Percentiles rank a stretch among this genome's conserved stretches.
Evolutionary conservation across 2,888 invertebrate genomes (phyloP).

Genomic region (Macropis europaea): DNA sequence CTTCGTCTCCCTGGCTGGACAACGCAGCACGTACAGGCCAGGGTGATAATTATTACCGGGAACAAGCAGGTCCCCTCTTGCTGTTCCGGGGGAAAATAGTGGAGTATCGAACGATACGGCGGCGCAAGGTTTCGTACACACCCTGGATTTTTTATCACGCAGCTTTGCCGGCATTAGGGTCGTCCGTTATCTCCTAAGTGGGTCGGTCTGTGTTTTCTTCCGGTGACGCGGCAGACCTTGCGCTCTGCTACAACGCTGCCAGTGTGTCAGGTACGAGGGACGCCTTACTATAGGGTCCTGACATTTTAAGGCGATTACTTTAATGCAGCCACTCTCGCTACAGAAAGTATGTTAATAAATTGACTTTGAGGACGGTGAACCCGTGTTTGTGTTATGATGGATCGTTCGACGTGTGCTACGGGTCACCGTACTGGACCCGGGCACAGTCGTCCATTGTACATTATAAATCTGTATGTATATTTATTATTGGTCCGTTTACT

Average conservation of each 20-base stretch:
- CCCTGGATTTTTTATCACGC: conserved; percentile 4
- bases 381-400: no score
- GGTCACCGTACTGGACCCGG: no score
- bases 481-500: no score
- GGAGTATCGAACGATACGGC: neutral
- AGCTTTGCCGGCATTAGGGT: neutral
- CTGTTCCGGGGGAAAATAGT: neutral
- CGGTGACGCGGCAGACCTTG: neutral
- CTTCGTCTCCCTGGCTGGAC: neutral
- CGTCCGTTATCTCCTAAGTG: neutral
- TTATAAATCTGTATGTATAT: no score
- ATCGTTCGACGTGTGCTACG: no score
- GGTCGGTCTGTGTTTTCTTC: conserved; percentile 1
- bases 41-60: conserved; percentile 25
- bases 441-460: no score
- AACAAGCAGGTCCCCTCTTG: neutral
- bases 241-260: conserved; percentile 14
- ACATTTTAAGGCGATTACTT: no score
- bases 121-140: neutral
- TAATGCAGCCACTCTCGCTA: no score
- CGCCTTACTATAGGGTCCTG: no score
- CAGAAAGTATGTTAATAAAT: no score
- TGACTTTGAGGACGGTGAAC: no score
- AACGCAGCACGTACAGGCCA: neutral
- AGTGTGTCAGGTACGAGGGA: no score